Evolutionary conservation across 2,113 vertebrate genomes (phyloP), one percentile per base, ranked within the genome.

Genomic region (Riparia riparia): DNA sequence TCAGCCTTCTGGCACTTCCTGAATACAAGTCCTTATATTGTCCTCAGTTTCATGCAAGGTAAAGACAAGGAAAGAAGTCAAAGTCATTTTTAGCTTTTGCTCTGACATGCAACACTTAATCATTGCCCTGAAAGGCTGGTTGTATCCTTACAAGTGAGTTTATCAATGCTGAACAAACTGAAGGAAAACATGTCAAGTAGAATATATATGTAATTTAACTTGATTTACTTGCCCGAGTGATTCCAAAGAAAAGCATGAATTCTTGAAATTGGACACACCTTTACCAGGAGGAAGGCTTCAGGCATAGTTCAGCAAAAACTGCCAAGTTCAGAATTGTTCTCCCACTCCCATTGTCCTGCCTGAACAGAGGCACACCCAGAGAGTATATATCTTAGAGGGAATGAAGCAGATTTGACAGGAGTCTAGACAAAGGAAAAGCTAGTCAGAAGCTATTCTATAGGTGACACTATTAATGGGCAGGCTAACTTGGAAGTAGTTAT

Each of bases 1-100:
- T 89, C 81, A 91, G 65, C 73, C 81, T 95, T 79, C 87, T 87
- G 84, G 84, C 87, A 89, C 60, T 94, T 95, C 87, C 95, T 60
- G 34, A 91, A 71, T 21, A 19, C 4, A 81, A 84, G 9, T 51
- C 20, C 61, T 69, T 78, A 6, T 74, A 82, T 56, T 64, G 70
- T 63, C 44, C 82, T 89, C 31, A 17, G 37, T 37, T 95, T 61
- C 65, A 78, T 17, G 39, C 13, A 73, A 73, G 14, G 47, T 50
- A 17, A 94, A 92, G 71, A 86, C 66, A 88, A 86, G 49, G 42
- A 81, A 82, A 68, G 31, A 93, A 86, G 45, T 83, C n/a, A 85
- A 93, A 96, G 42, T 73, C 20, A 87, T 74, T 70, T 83, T 81
- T 18, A 93, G 80, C 44, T 92, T 95, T 83, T 78, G 71, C 80